Evolutionary conservation across 1,140 invertebrate genomes (phyloP).

Genomic region (Coelopa frigida): DNA sequence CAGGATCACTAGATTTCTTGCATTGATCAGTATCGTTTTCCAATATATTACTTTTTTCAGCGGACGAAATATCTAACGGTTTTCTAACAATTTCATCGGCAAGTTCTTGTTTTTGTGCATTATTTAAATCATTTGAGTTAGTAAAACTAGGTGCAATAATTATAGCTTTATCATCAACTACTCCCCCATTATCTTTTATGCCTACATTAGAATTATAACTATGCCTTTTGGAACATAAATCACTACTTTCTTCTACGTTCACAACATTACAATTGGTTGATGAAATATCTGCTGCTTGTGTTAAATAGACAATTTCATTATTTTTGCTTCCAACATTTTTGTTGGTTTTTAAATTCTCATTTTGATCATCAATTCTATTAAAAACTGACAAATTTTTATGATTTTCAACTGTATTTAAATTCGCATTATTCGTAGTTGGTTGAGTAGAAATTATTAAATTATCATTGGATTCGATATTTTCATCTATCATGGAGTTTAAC

Average conservation of each 20-base stretch:
- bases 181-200: not conserved
- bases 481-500: not conserved
- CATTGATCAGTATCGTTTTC: too few species aligned
- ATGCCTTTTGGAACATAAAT: not conserved
- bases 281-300: conserved; percentile 5
- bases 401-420: not conserved
- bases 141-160: too few species aligned
- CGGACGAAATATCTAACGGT: too few species aligned
- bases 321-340: not conserved
- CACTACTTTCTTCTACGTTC: not conserved
- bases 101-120: not conserved
- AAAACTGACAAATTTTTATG: conserved; percentile 6
- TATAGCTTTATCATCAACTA: too few species aligned
- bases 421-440: not conserved
- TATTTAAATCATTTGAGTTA: not conserved
- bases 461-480: not conserved
- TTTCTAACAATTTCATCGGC: not conserved
- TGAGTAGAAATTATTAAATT: conserved; percentile 5
- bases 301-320: not conserved
- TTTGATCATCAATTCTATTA: conserved; percentile 1
- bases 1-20: too few species aligned
- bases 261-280: conserved; percentile 3
- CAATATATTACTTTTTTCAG: too few species aligned
- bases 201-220: not conserved
- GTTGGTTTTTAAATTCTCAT: not conserved